phyloP scores from a whole-genome alignment of 1,140 invertebrate genomes.

The Aphis craccivora region DNA sequence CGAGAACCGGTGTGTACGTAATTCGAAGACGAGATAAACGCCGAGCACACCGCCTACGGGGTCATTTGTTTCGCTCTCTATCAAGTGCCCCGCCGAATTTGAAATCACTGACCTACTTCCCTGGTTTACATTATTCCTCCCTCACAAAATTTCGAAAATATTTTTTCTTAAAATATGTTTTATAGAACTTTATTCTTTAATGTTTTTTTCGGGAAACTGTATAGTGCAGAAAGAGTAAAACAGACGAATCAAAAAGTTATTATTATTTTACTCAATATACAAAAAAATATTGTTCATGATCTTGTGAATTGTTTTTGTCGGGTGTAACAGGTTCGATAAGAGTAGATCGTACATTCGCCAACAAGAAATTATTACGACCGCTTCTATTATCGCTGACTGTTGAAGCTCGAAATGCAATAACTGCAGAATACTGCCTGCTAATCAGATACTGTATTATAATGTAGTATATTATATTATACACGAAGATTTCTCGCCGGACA shows the following conservation, averaged over 20 bases:
- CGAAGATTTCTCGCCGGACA: conserved; percentile 52
- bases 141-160: neutral
- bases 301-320: neutral
- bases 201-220: neutral
- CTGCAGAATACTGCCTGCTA: neutral
- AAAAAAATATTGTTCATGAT: neutral
- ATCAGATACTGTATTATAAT: conserved; percentile 17
- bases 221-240: neutral
- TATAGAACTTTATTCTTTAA: neutral
- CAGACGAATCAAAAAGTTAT: neutral
- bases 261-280: neutral
- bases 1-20: conserved; percentile 1
- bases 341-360: neutral
- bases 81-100: conserved; percentile 23
- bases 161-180: neutral
- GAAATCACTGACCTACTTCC: conserved; percentile 32
- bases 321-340: neutral
- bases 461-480: neutral
- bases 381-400: neutral
- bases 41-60: conserved; percentile 5
- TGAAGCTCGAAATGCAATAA: neutral
- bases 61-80: neutral
- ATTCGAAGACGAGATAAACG: conserved; percentile 27
- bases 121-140: conserved; percentile 40
- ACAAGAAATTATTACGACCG: neutral